A percentile compares a stretch with the other conserved stretches of the same genome.
These are phyloP conservation scores for Cyprinodon tularosa DNA, from an alignment of 2,113 vertebrate species.

Conservation along the genomic window DNA sequence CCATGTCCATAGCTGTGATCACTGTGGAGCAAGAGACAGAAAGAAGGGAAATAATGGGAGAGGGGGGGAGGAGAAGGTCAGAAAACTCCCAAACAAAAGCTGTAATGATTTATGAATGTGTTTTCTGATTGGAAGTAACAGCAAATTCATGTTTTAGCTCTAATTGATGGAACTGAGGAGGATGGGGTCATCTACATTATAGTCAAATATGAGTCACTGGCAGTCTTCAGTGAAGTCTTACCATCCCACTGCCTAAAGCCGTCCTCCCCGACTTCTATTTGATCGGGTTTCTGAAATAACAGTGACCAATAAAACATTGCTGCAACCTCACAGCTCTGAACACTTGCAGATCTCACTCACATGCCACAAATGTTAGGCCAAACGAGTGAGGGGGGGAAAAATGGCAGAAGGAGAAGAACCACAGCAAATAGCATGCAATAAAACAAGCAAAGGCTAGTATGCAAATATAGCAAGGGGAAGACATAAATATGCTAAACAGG, in stretches of 20 bases:
- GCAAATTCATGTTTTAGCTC: background rate
- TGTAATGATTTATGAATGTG: conserved; percentile 7
- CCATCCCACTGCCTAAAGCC: conserved; percentile 90
- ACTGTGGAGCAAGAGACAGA: conserved; percentile 62
- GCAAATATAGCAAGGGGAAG: background rate
- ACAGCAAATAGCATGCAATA: background rate
- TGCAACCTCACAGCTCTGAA: conserved; percentile 78
- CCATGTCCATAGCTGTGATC: conserved; percentile 84
- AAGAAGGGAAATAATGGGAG: conserved; percentile 9
- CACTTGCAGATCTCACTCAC: conserved; percentile 72
- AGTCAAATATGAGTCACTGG: conserved; percentile 46
- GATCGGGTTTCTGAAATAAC: conserved; percentile 89
- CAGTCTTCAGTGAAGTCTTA: conserved; percentile 86
- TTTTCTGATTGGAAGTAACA: conserved; percentile 10
- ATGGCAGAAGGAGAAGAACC: background rate
- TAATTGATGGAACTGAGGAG: background rate
- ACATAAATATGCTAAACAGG: background rate
- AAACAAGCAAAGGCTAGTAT: background rate
- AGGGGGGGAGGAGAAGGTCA: background rate
- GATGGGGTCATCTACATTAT: background rate
- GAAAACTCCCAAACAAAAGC: background rate
- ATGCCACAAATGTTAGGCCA: conserved; percentile 54
- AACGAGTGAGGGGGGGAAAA: conserved; percentile 15
- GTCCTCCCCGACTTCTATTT: conserved; percentile 85
- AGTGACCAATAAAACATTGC: conserved; percentile 88